Percentiles rank a stretch among this genome's conserved stretches.
Conservation (phyloP, 1,140 invertebrate species). For the Antheraea mylitta region DNA sequence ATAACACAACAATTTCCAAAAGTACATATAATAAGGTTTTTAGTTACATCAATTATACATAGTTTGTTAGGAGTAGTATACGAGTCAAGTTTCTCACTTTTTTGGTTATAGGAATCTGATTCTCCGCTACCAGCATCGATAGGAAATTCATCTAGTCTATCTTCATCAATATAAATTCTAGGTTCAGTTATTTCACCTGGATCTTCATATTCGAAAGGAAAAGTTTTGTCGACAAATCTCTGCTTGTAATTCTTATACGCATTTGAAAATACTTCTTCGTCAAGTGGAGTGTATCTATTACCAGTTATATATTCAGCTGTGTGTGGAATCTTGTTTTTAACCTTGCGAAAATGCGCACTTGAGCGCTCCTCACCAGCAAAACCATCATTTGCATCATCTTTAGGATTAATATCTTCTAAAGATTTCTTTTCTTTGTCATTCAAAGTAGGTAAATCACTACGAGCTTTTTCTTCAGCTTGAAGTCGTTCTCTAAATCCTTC, state of each 20-base stretch:
- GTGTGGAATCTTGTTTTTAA: slow-evolving; percentile 51
- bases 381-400: slow-evolving; percentile 39
- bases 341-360: slow-evolving; percentile 62
- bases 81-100: slow-evolving; percentile 31
- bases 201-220: slow-evolving; percentile 71
- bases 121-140: slow-evolving; percentile 67
- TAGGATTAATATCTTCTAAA: slow-evolving; percentile 30
- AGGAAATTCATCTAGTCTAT: slow-evolving; percentile 63
- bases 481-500: slow-evolving; percentile 68
- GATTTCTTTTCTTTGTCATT: slow-evolving; percentile 70
- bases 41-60: too few relatives aligned
- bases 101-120: slow-evolving; percentile 52
- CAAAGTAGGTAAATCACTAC: slow-evolving; percentile 20
- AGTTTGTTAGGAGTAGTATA: neutral
- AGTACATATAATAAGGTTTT: neutral
- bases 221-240: slow-evolving; percentile 67
- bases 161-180: slow-evolving; percentile 77
- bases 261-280: slow-evolving; percentile 65
- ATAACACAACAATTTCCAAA: slow-evolving; percentile 13
- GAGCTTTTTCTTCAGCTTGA: slow-evolving; percentile 44
- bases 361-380: slow-evolving; percentile 58
- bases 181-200: slow-evolving; percentile 77
- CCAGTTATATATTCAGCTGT: slow-evolving; percentile 64
- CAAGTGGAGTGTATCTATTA: slow-evolving; percentile 59
- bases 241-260: slow-evolving; percentile 68